Evolutionary conservation across 2,797 vertebrate species (phyloP), one percentile per base, ranked within the genome.

Genomic region (Cryptoprocta ferox): DNA sequence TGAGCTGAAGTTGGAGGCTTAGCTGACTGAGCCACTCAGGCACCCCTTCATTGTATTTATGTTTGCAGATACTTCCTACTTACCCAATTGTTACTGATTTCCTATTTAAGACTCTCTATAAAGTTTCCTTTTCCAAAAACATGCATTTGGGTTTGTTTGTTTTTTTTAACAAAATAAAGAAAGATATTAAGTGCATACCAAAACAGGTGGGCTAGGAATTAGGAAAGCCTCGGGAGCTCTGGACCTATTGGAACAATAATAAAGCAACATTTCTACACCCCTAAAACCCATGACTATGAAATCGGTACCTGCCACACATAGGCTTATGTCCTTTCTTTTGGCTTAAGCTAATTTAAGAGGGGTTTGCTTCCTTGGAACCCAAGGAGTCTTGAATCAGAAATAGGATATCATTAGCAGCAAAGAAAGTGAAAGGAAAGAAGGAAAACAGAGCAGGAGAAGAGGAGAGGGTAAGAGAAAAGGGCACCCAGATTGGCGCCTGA

Each of bases 381-480:
- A 78, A 71, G 14, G 24, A 59, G 16, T 65, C 88, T 96, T 78
- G 35, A 85, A n/a, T 86, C 87, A 93, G 56, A 73, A 53, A 50
- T 4, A 78, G 80, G n/a, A 16, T 9, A 30, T 81, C 35, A 65
- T 86, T 78, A 89, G 48, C 6, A 53, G 42, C 35, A 35, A 56
- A 79, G 45, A 50, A 80, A 83, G 93, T 6, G 30, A 65, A 76
- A 84, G 39, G 30, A n/a, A 18, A 70, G 59, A 81, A 65, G 26
- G 30, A 66, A 83, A 82, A 76, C 39, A 75, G 24, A 50, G 2
- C 37, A 70, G 24, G 48, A 65, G 53, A 11, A 21, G 45, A 42
- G 53, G 3, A 19, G 5, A 28, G 2, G 35, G 5, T 63, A 61
- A 61, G 65, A 39, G 59, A 37, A 71, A 19, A 80, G 11, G 21